Base-by-base conservation (phyloP, 2,113 vertebrate genomes). In the Aleadryas rufinucha region DNA sequence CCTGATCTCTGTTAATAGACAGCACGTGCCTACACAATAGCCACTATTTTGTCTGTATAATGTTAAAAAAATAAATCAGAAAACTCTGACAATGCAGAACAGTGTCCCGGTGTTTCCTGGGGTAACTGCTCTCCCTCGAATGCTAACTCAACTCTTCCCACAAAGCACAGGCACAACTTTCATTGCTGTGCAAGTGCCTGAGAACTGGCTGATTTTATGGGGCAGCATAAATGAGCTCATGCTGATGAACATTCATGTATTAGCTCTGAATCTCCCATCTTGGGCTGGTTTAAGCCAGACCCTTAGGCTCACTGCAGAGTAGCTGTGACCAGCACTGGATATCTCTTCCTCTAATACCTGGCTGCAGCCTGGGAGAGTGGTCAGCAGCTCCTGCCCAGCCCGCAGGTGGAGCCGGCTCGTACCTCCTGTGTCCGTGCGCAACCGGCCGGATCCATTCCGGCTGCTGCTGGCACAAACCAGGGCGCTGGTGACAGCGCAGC, bases 21-120 rank as follows among this genome's bases (percentile, higher is more conserved):
- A 96, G 96, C 96, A 96, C 95, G 96, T 97, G 96, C 95, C 96
- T 96, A 84, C 86, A 97, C 96, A 97, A 96, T 94, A 96, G 96
- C 77, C 96, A 95, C 88, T 96, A 94, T 96, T 97, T 96, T 96
- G 95, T 92, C 96, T 96, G 92, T 92, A 64, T 87, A 92, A 96
- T 82, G 76, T 96, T 95, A 90, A 96, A 93, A 96, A 95, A 96
- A 96, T 97, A 96, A 97, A 96, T 93, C 94, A 93, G 49, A 81
- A 59, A 81, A 84, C 49, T 83, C 88, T 93, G 96, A 93, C 95
- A 96, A 93, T 65, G 88, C 53, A 70, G 92, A 96, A 83, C 93
- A 91, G 89, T 78, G 90, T 81, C 79, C 76, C 65, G 60, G 95
- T 96, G 92, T 94, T 94, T 96, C 88, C 95, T 87, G 76, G 90